Evolutionary conservation across 2,113 vertebrate species (phyloP).

Genomic region (Notechis scutatus): DNA sequence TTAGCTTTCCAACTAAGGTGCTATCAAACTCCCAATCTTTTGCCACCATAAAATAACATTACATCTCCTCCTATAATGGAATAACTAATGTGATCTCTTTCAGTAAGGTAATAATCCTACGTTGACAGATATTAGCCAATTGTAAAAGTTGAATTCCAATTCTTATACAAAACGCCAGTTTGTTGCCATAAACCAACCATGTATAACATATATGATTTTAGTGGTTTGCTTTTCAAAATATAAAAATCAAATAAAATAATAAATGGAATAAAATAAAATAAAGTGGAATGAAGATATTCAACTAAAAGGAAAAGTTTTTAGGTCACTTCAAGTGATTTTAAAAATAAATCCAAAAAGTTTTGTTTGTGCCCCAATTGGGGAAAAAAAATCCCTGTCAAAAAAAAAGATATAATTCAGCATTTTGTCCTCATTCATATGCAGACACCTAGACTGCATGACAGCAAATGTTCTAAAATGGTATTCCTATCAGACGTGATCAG

Average conservation of each 20-base stretch:
- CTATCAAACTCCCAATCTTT: background rate
- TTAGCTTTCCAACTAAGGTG: background rate
- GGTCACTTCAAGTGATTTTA: background rate
- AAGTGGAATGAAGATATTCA: background rate
- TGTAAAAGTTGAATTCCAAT: background rate
- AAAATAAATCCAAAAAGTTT: background rate
- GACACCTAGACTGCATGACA: background rate
- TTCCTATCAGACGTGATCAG: background rate
- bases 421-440: background rate
- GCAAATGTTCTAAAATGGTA: background rate
- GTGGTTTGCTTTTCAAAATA: background rate
- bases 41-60: background rate
- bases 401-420: background rate
- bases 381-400: background rate
- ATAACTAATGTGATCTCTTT: background rate
- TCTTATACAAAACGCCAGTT: background rate
- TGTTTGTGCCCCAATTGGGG: background rate
- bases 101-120: conserved; percentile 40
- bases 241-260: background rate
- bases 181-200: background rate
- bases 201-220: background rate
- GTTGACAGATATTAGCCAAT: conserved; percentile 26
- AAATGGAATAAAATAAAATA: background rate
- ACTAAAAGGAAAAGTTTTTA: background rate
- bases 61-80: background rate